Evolutionary conservation across 2,113 vertebrate species (phyloP).

Genomic region (Oncorhynchus nerka): DNA sequence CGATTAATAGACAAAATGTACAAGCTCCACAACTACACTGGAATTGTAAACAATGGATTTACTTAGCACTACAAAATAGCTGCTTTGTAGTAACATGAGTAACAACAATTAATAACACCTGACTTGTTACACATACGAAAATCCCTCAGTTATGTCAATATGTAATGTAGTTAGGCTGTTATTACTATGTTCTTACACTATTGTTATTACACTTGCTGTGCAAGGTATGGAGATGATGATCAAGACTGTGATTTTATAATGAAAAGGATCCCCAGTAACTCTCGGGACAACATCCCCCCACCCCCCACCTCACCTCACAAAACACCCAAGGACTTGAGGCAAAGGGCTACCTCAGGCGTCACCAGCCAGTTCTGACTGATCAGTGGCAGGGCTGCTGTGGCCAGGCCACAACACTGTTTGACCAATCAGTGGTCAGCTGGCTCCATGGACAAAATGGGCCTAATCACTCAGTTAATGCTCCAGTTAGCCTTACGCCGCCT

Average conservation of each 20-base stretch:
- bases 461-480: constrained; percentile 36
- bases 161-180: too few species aligned
- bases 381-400: constrained; percentile 5
- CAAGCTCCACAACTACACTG: not conserved
- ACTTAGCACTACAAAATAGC: not conserved
- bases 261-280: not conserved
- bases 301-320: not conserved
- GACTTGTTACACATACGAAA: not conserved
- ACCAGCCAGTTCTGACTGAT: not conserved
- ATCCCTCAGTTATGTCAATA: not conserved
- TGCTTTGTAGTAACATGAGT: not conserved
- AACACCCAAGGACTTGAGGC: not conserved
- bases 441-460: constrained; percentile 20
- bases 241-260: too few species aligned
- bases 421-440: constrained; percentile 41
- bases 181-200: too few species aligned
- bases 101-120: not conserved
- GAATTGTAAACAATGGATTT: not conserved
- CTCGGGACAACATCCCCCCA: not conserved
- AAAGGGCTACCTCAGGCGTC: not conserved
- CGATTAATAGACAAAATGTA: not conserved
- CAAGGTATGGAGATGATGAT: not conserved
- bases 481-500: constrained; percentile 15
- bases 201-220: not conserved
- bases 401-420: constrained; percentile 13